Conservation (phyloP, 2,113 vertebrate genomes). For the Epinephelus lanceolatus region DNA sequence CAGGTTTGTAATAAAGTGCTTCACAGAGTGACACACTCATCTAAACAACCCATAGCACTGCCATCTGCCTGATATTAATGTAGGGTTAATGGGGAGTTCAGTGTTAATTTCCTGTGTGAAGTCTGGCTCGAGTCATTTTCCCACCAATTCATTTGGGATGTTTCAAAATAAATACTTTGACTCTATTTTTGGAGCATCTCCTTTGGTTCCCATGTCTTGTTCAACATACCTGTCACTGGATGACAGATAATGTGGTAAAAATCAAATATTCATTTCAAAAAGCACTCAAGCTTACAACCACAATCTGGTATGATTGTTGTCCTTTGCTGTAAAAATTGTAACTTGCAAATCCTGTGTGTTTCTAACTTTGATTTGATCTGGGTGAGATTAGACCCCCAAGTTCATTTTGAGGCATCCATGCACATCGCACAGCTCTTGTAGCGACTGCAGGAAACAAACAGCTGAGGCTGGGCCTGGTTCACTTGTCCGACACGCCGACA, state of each 20-base stretch:
- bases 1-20: slow-evolving; percentile 32
- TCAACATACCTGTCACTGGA: slow-evolving; percentile 4
- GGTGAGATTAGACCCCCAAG: neutral
- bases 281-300: neutral
- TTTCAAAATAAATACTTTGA: slow-evolving; percentile 46
- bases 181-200: slow-evolving; percentile 31
- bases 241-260: neutral
- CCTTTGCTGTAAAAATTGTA: neutral
- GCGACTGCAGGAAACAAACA: no score
- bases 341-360: neutral
- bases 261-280: neutral
- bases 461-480: no score
- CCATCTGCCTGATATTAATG: slow-evolving; percentile 59
- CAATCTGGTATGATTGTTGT: neutral
- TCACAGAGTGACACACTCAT: slow-evolving; percentile 37
- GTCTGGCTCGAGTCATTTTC: slow-evolving; percentile 49
- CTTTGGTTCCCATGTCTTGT: slow-evolving; percentile 30
- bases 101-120: slow-evolving; percentile 72
- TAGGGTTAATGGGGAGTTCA: slow-evolving; percentile 73
- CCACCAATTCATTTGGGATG: slow-evolving; percentile 55
- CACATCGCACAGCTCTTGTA: neutral
- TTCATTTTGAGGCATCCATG: neutral
- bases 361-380: neutral
- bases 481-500: no score
- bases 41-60: slow-evolving; percentile 52